Percentiles rank a stretch among this genome's conserved stretches.
phyloP scores from a whole-genome alignment of 1,140 invertebrate species.

The Atopsyche davidsoni region DNA sequence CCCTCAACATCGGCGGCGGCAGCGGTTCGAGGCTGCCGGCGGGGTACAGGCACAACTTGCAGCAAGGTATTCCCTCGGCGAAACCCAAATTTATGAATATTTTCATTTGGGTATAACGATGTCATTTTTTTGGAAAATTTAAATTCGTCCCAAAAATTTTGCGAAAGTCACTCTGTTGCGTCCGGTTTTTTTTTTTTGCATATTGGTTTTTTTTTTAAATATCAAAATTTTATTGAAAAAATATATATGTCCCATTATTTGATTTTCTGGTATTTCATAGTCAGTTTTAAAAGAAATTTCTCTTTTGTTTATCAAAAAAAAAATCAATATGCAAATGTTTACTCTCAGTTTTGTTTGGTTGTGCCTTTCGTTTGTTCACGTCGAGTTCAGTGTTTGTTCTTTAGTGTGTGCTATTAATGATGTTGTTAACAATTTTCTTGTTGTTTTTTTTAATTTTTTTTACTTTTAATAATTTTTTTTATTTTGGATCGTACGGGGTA shows the following conservation, averaged over 20 bases:
- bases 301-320: too few species aligned
- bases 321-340: too few species aligned
- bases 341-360: too few species aligned
- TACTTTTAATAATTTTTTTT: background rate
- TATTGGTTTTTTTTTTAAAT: slow-evolving; percentile 10
- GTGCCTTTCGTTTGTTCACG: too few species aligned
- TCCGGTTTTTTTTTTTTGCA: slow-evolving; percentile 8
- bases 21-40: slow-evolving; percentile 34
- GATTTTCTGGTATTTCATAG: too few species aligned
- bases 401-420: too few species aligned
- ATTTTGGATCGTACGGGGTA: too few species aligned
- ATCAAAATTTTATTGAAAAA: background rate
- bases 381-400: too few species aligned
- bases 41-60: slow-evolving; percentile 45
- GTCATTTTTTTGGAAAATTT: slow-evolving; percentile 10
- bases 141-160: slow-evolving; percentile 18
- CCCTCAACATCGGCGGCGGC: slow-evolving; percentile 40
- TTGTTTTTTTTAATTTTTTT: background rate
- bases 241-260: background rate
- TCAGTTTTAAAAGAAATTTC: too few species aligned
- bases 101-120: slow-evolving; percentile 11
- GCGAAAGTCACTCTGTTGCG: slow-evolving; percentile 27
- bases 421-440: too few species aligned
- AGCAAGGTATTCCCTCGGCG: slow-evolving; percentile 41
- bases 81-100: background rate